phyloP scores from a whole-genome alignment of 2,888 invertebrate species.

The Watsonalla cultraria region DNA sequence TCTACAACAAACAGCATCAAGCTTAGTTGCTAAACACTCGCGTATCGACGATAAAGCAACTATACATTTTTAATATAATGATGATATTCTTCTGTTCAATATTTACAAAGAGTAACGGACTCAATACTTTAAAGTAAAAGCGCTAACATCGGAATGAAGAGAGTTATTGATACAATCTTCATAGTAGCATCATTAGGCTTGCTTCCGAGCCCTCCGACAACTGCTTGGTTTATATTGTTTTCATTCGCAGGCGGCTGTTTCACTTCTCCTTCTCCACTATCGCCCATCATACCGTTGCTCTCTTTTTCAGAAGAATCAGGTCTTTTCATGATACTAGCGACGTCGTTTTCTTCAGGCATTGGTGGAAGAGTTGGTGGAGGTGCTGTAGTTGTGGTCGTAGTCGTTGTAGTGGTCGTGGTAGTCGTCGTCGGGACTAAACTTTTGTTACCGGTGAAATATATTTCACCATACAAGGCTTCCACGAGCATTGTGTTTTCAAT shows the following conservation, averaged over 20 bases:
- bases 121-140: conserved; percentile 50
- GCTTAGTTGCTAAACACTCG: conserved; percentile 54
- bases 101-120: conserved; percentile 53
- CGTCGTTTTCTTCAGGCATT: conserved; percentile 62
- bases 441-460: conserved; percentile 87
- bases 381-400: conserved; percentile 78
- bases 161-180: conserved; percentile 33
- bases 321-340: conserved; percentile 51
- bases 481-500: conserved; percentile 85
- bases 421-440: conserved; percentile 88
- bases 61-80: conserved; percentile 28
- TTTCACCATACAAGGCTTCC: conserved; percentile 84
- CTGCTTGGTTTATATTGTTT: conserved; percentile 53
- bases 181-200: conserved; percentile 43
- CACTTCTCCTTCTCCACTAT: conserved; percentile 47
- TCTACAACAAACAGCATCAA: conserved; percentile 58
- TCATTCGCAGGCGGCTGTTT: conserved; percentile 51
- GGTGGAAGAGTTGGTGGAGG: conserved; percentile 75
- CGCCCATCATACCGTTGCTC: conserved; percentile 48
- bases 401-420: conserved; percentile 80
- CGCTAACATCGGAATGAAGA: conserved; percentile 51
- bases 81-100: conserved; percentile 47
- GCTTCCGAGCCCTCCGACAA: conserved; percentile 60
- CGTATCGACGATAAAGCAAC: conserved; percentile 53
- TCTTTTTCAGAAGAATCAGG: conserved; percentile 44